These are phyloP conservation scores for Chrysomela aeneicollis DNA, from an alignment of 2,888 invertebrate genomes.

Conservation along the genomic window DNA sequence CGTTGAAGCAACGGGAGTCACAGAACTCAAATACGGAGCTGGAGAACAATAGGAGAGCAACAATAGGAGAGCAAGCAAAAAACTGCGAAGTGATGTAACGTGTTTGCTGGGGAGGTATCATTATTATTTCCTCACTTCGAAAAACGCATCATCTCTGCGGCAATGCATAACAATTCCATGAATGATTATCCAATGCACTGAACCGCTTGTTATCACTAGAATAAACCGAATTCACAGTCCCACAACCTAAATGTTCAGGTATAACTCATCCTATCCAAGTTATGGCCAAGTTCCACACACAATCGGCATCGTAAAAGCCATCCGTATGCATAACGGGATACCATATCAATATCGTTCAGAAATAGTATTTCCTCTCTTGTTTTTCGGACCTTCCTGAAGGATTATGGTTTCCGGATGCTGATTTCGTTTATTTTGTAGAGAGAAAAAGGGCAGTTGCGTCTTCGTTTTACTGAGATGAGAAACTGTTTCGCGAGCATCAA, in stretches of 20 bases:
- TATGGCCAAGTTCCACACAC: conserved; percentile 30
- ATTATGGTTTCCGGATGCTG: conserved; percentile 8
- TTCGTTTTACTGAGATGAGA: too few relatives aligned
- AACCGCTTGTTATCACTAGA: conserved; percentile 30
- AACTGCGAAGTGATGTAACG: too few relatives aligned
- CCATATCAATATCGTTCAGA: conserved; percentile 38
- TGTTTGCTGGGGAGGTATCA: too few relatives aligned
- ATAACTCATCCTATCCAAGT: conserved; percentile 38
- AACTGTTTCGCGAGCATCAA: too few relatives aligned
- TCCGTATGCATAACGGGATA: conserved; percentile 39
- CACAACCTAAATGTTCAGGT: conserved; percentile 29
- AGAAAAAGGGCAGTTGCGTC: neutral
- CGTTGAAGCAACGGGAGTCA: too few relatives aligned
- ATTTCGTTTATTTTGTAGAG: neutral
- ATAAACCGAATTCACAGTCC: conserved; percentile 30
- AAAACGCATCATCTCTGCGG: too few relatives aligned
- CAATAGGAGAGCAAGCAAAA: too few relatives aligned
- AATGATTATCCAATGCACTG: conserved; percentile 19
- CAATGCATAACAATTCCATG: conserved; percentile 16
- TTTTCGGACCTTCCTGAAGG: conserved; percentile 8
- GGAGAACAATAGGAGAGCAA: too few relatives aligned
- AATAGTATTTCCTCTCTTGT: conserved; percentile 32
- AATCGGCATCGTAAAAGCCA: conserved; percentile 34
- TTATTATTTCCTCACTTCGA: too few relatives aligned
- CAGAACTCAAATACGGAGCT: too few relatives aligned